Evolutionary conservation across 2,888 invertebrate species (phyloP), one percentile per base, ranked within the genome.

Genomic region (Fabriciana adippe): DNA sequence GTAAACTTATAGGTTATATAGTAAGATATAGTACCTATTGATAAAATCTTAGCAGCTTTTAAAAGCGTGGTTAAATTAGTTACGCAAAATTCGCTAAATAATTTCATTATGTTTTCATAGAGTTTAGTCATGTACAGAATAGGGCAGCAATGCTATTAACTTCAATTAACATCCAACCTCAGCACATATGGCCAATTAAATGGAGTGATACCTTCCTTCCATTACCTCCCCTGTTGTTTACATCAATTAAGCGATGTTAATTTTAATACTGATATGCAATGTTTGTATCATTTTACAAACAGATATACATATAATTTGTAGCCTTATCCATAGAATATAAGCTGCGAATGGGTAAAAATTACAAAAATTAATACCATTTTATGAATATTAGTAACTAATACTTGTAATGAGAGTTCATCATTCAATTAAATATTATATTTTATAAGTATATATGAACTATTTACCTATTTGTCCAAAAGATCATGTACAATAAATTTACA

Each of bases 161-260:
- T 81, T 86, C 90, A 91, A 91, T 92, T 91, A 91, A 85, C 89
- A 85, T 76, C 88, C 85, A 90, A 90, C 92, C 92, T 91, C 91
- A 88, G 86, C 89, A 84, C 84, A 84, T 90, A 86, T 90, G 90
- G 86, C 87, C 90, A 90, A 91, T 91, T 92, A 91, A 90, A 89
- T 84, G 85, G 89, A 90, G 90, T 90, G 89, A 91, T 91, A 90
- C 90, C 89, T 87, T 86, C 84, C 89, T 87, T 91, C 92, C 91
- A 92, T 92, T 92, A 91, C 79, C 80, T 80, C 81, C 79, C 81
- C 35, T 41, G 83, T 86, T 91, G 90, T 91, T 91, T 90, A 90
- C 90, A 87, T 88, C 90, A 89, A 90, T 92, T 90, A 90, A 84
- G 65, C 63, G 54, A 81, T 88, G 90, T 87, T 89, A 81, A 88